Conservation (phyloP, 2,797 vertebrate genomes). For the Oophaga sylvatica region DNA sequence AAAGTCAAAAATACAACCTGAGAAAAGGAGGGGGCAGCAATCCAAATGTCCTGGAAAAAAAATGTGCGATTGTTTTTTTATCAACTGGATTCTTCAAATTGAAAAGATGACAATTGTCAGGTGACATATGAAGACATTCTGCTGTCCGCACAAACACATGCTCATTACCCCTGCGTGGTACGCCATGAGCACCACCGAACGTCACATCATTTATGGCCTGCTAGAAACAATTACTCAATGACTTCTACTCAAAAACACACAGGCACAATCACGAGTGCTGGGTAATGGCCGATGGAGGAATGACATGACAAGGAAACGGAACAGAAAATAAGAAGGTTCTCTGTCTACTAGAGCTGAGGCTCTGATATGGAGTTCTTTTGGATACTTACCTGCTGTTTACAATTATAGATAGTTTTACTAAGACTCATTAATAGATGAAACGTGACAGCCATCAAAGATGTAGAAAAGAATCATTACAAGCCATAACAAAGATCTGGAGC, state of each 20-base stretch:
- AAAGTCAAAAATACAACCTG: constrained; percentile 61
- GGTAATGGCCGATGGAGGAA: constrained; percentile 27
- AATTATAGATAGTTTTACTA: neutral
- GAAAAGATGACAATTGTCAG: constrained; percentile 24
- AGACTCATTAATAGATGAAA: neutral
- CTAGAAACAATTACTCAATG: neutral
- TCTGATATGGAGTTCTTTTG: neutral
- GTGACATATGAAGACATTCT: constrained; percentile 40
- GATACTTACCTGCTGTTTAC: constrained; percentile 18
- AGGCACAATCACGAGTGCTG: constrained; percentile 7
- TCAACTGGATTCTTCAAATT: constrained; percentile 36
- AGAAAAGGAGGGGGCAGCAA: constrained; percentile 62
- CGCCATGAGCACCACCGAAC: neutral
- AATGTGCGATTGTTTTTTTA: constrained; percentile 55
- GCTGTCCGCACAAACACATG: constrained; percentile 39
- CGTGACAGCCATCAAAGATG: neutral
- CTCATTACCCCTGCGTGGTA: neutral
- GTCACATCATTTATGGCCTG: constrained; percentile 10
- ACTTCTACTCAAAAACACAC: neutral
- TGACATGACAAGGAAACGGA: constrained; percentile 40
- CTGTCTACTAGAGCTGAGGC: neutral
- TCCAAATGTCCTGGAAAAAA: constrained; percentile 63
- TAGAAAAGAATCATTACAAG: neutral
- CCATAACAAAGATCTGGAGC: neutral
- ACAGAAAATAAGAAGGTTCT: constrained; percentile 6